A percentile compares a stretch with the other conserved stretches of the same genome.
phyloP scores from a whole-genome alignment of 2,797 vertebrate genomes.

The Sarcophilus harrisii region DNA sequence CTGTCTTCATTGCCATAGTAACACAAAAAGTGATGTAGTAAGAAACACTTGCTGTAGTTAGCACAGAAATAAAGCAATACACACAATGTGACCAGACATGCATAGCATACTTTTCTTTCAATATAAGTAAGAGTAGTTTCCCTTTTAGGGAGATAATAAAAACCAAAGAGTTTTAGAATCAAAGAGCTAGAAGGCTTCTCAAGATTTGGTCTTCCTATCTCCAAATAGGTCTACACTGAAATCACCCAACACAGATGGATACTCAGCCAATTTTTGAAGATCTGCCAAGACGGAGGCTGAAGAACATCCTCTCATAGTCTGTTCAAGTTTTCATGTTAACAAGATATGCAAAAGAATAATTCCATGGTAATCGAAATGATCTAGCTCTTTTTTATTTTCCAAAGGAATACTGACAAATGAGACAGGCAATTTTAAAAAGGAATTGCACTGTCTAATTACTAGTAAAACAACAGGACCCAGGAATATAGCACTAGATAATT shows the following conservation, averaged over 20 bases:
- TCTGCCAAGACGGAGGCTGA: neutral
- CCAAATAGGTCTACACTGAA: neutral
- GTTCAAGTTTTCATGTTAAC: constrained; percentile 24
- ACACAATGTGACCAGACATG: neutral
- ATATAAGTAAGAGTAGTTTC: neutral
- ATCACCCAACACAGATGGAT: neutral
- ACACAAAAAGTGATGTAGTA: neutral
- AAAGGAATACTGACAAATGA: constrained; percentile 3
- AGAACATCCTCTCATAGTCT: neutral
- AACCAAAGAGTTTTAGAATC: neutral
- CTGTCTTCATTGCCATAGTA: constrained; percentile 1
- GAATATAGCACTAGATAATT: constrained; percentile 11
- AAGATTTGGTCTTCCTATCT: neutral
- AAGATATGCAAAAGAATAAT: neutral
- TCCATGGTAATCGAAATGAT: constrained; percentile 31
- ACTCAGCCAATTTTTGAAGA: neutral
- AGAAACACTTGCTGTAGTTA: neutral
- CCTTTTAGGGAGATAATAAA: neutral
- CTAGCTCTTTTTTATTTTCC: constrained; percentile 7
- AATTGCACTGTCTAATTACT: neutral
- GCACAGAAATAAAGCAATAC: neutral
- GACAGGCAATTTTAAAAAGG: neutral
- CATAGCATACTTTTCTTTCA: neutral
- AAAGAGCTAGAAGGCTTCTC: neutral
- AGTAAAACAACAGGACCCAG: constrained; percentile 14